Base-by-base conservation (phyloP, 2,888 invertebrate genomes). In the Noctua comes region DNA sequence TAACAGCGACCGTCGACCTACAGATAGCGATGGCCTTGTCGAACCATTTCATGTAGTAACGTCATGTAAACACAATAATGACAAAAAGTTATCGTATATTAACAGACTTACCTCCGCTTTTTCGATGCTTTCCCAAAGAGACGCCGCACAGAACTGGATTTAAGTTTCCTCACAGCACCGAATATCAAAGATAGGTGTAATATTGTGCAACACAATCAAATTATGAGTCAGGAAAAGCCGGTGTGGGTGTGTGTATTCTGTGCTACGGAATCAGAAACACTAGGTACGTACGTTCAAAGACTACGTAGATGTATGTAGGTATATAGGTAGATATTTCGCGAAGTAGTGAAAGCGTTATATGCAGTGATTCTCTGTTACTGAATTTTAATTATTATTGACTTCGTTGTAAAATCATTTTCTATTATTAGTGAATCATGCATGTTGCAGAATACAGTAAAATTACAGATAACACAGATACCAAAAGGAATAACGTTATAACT, bases 161-260 rank as follows among this genome's bases (percentile, higher is more conserved):
- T 11, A 10, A 10, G 10, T 76, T 31, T n/a, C 31, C 43, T n/a
- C 43, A 36, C 31, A 31, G 31, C 40, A 54, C 5, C 16, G 10
- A 54, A 4, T 65, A 7, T 21, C 43, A 43, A n/a, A 21, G 10
- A 66, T 66, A 46, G 10, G 18, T 62, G 21, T 66, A 57, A 76
- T 65, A 54, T 76, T 76, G 76, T 76, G 77, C 54, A 77, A 77
- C 54, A n/a, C 24, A 18, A 57, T 40, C 18, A 31, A 64, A 48
- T 31, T 43, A 51, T 64, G 77, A 76, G 24, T 76, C 43, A 76
- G 10, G n/a, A 65, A 54, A 46, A 77, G 16, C 46, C 48, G 36
- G 51, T 36, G 31, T 31, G 27, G 36, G 11, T 11, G 13, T 31
- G 51, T 48, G 0, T 62, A 21, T 8, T 51, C 48, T 48, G 21